Conservation (phyloP, 2,113 vertebrate genomes). For the Dasyurus viverrinus region DNA sequence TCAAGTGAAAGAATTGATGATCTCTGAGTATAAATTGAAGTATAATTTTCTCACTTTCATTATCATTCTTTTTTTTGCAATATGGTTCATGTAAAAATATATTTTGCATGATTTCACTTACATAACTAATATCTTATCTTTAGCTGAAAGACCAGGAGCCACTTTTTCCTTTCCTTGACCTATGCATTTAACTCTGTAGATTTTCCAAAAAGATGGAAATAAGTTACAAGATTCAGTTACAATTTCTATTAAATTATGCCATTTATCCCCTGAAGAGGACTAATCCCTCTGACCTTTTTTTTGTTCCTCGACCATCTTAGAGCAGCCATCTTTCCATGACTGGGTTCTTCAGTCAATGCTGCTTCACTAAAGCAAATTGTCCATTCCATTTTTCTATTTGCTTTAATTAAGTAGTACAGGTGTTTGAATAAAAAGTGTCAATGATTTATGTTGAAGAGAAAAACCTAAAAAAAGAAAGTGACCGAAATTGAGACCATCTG, state of each 20-base stretch:
- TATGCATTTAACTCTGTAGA: background rate
- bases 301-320: background rate
- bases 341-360: background rate
- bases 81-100: background rate
- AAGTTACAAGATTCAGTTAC: background rate
- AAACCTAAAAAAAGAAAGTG: slow-evolving; percentile 60
- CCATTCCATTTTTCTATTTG: background rate
- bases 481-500: slow-evolving; percentile 56
- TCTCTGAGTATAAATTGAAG: background rate
- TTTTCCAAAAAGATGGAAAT: background rate
- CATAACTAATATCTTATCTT: background rate
- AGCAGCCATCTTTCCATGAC: background rate
- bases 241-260: background rate
- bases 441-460: slow-evolving; percentile 21
- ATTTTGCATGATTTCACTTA: background rate
- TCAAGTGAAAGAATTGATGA: background rate
- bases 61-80: background rate
- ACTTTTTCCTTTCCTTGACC: background rate
- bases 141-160: background rate
- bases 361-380: background rate
- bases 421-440: slow-evolving; percentile 39
- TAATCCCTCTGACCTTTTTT: background rate
- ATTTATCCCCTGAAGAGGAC: background rate
- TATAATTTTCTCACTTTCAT: background rate
- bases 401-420: slow-evolving; percentile 27